Base-by-base conservation (phyloP, 2,113 vertebrate genomes). In the Leuciscus idus region DNA sequence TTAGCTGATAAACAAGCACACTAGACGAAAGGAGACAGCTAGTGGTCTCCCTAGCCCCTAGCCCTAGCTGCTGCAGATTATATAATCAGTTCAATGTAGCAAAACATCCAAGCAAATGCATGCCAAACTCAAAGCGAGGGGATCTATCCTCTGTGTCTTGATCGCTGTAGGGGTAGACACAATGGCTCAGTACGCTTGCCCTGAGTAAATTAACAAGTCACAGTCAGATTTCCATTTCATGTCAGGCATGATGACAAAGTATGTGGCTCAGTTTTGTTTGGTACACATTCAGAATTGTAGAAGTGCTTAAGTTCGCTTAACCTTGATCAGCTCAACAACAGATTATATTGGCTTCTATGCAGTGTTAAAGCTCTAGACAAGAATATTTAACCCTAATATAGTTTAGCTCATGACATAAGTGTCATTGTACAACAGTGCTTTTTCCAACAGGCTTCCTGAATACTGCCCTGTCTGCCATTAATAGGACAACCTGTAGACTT, bases 61-160 rank as follows among this genome's bases (percentile, higher is more conserved):
- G 91, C 62, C 84, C 26, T 88, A 86, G 89, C 88, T 94, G 92
- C 87, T 84, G 80, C 59, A 88, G 93, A 91, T 95, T 95, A 92
- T 77, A 86, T 93, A 96, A 95, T 72, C 87, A 88, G 87, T 91
- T 93, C 93, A 93, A 93, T 93, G 91, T 94, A 94, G 90, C 90
- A 91, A 94, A 83, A 93, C 91, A 93, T 93, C 92, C 90, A 88
- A 39, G 83, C 88, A 89, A 83, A 90, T 92, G 93, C 93, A 92
- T 87, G 85, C 86, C 77, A 74, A 84, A 90, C 90, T 91, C 89
- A 90, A 66, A 85, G 89, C 86, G 86, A 92, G 88, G 85, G 79
- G 85, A 77, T 86, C 70, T 72, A 87, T 79, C 84, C 76, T 89
- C 82, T 15, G 30, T 57, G 39, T 83, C 82, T 86, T 84, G 87